These are phyloP conservation scores for Oegoconia quadripuncta DNA, from an alignment of 2,888 invertebrate genomes.

Conservation along the genomic window DNA sequence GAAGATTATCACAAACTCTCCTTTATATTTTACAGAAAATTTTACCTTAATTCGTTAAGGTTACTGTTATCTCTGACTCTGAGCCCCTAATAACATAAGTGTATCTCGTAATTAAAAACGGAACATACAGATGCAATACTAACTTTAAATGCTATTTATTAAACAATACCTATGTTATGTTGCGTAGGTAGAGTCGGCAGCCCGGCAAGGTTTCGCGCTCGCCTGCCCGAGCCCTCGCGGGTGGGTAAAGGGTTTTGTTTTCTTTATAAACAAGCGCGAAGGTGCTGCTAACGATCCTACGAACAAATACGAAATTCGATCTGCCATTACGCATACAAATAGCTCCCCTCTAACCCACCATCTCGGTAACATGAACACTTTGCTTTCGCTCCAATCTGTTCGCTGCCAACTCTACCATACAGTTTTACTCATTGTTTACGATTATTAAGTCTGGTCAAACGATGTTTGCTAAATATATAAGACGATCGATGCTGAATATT, in stretches of 20 bases:
- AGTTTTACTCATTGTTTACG: slow-evolving; percentile 34
- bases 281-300: slow-evolving; percentile 76
- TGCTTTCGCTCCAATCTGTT: slow-evolving; percentile 62
- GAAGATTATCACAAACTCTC: too few species aligned
- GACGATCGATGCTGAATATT: too few species aligned
- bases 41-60: too few species aligned
- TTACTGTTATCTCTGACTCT: too few species aligned
- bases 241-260: slow-evolving; percentile 70
- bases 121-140: not conserved
- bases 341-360: slow-evolving; percentile 49
- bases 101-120: too few species aligned
- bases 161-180: slow-evolving; percentile 13
- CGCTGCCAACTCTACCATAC: slow-evolving; percentile 35
- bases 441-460: slow-evolving; percentile 37
- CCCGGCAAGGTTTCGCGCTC: slow-evolving; percentile 45
- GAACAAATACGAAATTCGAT: slow-evolving; percentile 79
- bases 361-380: slow-evolving; percentile 49
- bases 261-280: slow-evolving; percentile 75
- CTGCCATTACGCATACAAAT: slow-evolving; percentile 77
- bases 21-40: too few species aligned
- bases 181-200: slow-evolving; percentile 3
- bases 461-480: slow-evolving; percentile 25
- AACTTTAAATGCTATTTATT: slow-evolving; percentile 12
- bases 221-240: slow-evolving; percentile 25
- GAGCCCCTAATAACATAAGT: too few species aligned